Evolutionary conservation across 2,797 vertebrate species (phyloP).

Genomic region (Babyrousa celebensis): DNA sequence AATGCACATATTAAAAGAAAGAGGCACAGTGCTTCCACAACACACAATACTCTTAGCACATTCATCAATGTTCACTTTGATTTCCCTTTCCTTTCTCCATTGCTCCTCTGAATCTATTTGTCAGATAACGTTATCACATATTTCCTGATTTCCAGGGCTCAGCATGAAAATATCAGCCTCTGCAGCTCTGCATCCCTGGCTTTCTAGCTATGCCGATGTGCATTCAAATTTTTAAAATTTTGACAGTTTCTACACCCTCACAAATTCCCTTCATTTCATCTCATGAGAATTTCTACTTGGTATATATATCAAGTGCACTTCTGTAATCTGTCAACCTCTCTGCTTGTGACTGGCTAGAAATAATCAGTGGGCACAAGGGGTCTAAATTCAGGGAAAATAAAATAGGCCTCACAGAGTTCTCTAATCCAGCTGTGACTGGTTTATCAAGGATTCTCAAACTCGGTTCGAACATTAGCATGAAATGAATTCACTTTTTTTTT

Average conservation of each 20-base stretch:
- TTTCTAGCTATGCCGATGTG: neutral
- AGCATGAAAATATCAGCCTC: constrained; percentile 13
- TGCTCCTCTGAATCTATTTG: constrained; percentile 15
- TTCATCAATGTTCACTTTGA: constrained; percentile 27
- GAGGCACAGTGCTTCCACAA: rapidly evolving
- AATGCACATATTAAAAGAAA: neutral
- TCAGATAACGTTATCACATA: constrained; percentile 42
- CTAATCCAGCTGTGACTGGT: neutral
- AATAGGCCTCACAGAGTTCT: neutral
- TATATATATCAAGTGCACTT: neutral
- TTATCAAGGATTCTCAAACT: neutral
- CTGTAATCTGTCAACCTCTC: neutral
- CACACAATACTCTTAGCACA: neutral
- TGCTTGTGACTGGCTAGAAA: neutral
- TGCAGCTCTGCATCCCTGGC: neutral
- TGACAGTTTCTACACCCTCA: neutral
- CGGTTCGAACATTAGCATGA: neutral
- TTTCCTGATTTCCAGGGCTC: constrained; percentile 50
- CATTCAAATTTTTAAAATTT: neutral
- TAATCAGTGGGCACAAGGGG: neutral
- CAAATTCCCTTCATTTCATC: neutral
- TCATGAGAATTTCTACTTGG: neutral
- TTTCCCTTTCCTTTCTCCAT: neutral
- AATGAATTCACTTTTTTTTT: neutral
- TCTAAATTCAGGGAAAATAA: neutral